These are phyloP conservation scores for Ctenopoma multispine DNA, from an alignment of 2,797 vertebrate species.

Conservation along the genomic window DNA sequence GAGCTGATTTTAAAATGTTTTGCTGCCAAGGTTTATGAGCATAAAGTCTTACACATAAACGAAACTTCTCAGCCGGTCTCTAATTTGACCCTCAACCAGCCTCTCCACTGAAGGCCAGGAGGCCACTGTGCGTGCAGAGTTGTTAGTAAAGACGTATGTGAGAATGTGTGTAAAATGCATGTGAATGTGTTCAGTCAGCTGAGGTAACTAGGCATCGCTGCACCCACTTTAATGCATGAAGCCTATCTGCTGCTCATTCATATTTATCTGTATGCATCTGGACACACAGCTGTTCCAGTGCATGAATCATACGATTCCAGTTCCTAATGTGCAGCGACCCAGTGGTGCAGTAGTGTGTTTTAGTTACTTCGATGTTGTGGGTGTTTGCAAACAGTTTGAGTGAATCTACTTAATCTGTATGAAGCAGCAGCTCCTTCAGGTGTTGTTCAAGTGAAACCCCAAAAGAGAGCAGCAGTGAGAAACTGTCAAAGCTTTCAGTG, in stretches of 20 bases:
- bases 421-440: slow-evolving; percentile 8
- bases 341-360: not conserved
- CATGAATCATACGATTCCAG: slow-evolving; percentile 17
- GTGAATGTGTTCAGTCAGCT: slow-evolving; percentile 64
- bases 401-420: slow-evolving; percentile 2
- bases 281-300: slow-evolving; percentile 53
- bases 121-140: slow-evolving; percentile 60
- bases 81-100: not conserved
- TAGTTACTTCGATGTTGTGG: slow-evolving; percentile 6
- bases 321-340: slow-evolving; percentile 17
- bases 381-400: slow-evolving; percentile 63
- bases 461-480: slow-evolving; percentile 44
- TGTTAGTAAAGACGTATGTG: slow-evolving; percentile 38
- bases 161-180: slow-evolving; percentile 52
- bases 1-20: no score
- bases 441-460: slow-evolving; percentile 31
- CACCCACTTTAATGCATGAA: slow-evolving; percentile 63
- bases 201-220: slow-evolving; percentile 62
- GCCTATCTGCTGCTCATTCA: slow-evolving; percentile 66
- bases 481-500: slow-evolving; percentile 42
- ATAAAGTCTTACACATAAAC: slow-evolving; percentile 5
- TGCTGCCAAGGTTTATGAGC: no score
- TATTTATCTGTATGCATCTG: slow-evolving; percentile 60
- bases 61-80: slow-evolving; percentile 10
- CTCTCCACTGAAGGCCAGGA: slow-evolving; percentile 1